Evolutionary conservation across 2,113 vertebrate species (phyloP), one percentile per base, ranked within the genome.

Genomic region (Carassius auratus): DNA sequence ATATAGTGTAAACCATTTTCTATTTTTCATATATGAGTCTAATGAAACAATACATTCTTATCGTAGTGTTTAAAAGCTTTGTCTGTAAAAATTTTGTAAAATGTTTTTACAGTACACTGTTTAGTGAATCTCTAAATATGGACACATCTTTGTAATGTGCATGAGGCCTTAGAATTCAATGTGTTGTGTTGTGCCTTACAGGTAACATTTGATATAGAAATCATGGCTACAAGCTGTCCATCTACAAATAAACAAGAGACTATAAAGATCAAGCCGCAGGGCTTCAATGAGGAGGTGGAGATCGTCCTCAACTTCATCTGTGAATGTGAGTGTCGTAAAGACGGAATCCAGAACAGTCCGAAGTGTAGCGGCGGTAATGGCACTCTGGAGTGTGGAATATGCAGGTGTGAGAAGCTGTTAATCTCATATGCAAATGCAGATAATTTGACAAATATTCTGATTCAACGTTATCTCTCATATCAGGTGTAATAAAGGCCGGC

Each of bases 321-420:
- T 57, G 94, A 97, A 77, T 99, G 98, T 83, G 88, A 96, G 0
- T 99, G 98, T 86, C 96, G 97, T 19, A 57, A 84, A 2, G 50
- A 89, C 0, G 96, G 97, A 71, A 89, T 94, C 26, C 87, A 91
- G 0, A 89, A 95, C 1, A 98, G 97, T 84, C 71, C 89, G 0
- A 76, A 89, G 26, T 99, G 98, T 84, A 90, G 95, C 0, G 82
- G 90, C 0, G 97, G 98, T 75, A 95, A 98, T 0, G 98, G 98
- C 9, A 98, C 97, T 0, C 97, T 98, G 30, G 97, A 99, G 90
- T 99, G 98, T 87, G 98, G 98, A 19, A 96, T 97, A 0, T 99
- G 98, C 96, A 98, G 97, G 98, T 99, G 90, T 77, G 92, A 15
- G 12, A 23, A 36, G 8, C n/a, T 38, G 30, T 62, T 5, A 61